These are phyloP conservation scores for Poecilus cupreus DNA, from an alignment of 2,888 invertebrate species.

Conservation along the genomic window DNA sequence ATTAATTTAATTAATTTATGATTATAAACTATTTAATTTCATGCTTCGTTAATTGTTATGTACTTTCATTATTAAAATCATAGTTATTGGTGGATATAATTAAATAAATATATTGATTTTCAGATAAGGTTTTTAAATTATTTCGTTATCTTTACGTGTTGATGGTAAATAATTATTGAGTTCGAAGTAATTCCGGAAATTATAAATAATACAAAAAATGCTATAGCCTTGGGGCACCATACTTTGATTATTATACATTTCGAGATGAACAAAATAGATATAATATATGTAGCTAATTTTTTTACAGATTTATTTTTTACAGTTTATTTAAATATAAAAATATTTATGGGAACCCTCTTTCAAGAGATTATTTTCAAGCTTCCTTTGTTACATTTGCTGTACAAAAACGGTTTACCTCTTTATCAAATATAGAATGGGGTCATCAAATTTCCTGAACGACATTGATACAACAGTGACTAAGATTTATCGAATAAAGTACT, in stretches of 20 bases:
- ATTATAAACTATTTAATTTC: slow-evolving; percentile 20
- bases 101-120: slow-evolving; percentile 31
- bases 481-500: too few relatives aligned
- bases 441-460: slow-evolving; percentile 15
- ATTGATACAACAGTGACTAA: neutral
- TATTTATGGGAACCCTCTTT: neutral
- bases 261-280: slow-evolving; percentile 27
- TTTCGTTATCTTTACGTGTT: slow-evolving; percentile 33
- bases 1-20: slow-evolving; percentile 34
- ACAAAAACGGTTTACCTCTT: too few relatives aligned
- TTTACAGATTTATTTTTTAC: slow-evolving; percentile 5
- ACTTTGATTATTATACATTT: slow-evolving; percentile 32
- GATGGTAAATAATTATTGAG: slow-evolving; percentile 37
- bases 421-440: neutral
- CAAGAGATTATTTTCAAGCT: too few relatives aligned
- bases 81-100: slow-evolving; percentile 30
- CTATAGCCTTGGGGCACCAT: slow-evolving; percentile 7
- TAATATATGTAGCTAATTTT: slow-evolving; percentile 4
- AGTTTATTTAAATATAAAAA: neutral
- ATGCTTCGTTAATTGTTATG: slow-evolving; percentile 4
- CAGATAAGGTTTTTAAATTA: slow-evolving; percentile 14
- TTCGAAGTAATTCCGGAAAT: slow-evolving; percentile 36
- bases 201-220: slow-evolving; percentile 30
- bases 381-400: too few relatives aligned
- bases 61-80: slow-evolving; percentile 2